Conservation (phyloP, 2,113 vertebrate genomes). For the Gambusia holbrooki region DNA sequence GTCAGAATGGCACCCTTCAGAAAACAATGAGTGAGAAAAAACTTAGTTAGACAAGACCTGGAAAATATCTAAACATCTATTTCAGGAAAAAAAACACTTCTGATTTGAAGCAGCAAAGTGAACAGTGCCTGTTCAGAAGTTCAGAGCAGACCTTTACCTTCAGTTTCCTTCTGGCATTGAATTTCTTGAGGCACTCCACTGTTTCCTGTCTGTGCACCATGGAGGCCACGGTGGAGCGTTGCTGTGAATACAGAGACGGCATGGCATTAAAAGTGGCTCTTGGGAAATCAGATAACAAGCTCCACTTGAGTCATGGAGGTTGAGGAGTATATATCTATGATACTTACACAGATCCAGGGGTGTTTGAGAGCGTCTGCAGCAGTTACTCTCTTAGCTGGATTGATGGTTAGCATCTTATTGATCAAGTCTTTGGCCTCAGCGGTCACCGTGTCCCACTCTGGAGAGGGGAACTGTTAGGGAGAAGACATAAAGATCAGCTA, state of each 20-base stretch:
- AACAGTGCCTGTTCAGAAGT: background rate
- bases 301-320: too few species aligned
- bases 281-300: background rate
- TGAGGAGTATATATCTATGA: fast-evolving
- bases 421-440: constrained; percentile 98
- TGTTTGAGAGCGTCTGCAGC: constrained; percentile 94
- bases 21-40: constrained; percentile 4
- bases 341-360: constrained; percentile 96
- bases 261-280: fast-evolving
- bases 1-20: constrained; percentile 92
- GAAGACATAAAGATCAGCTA: too few species aligned
- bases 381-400: constrained; percentile 93
- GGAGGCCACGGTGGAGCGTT: constrained; percentile 98
- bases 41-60: background rate
- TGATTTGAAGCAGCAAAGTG: background rate
- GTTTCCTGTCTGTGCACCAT: constrained; percentile 99
- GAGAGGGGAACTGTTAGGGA: constrained; percentile 89
- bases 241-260: constrained; percentile 73
- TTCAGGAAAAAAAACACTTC: background rate
- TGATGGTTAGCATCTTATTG: constrained; percentile 98
- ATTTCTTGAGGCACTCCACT: constrained; percentile 98
- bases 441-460: constrained; percentile 98
- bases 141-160: constrained; percentile 80
- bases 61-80: background rate
- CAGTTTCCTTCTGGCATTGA: constrained; percentile 94